Conservation (phyloP, 2,888 invertebrate species). For the Ferdinandea cuprea region DNA sequence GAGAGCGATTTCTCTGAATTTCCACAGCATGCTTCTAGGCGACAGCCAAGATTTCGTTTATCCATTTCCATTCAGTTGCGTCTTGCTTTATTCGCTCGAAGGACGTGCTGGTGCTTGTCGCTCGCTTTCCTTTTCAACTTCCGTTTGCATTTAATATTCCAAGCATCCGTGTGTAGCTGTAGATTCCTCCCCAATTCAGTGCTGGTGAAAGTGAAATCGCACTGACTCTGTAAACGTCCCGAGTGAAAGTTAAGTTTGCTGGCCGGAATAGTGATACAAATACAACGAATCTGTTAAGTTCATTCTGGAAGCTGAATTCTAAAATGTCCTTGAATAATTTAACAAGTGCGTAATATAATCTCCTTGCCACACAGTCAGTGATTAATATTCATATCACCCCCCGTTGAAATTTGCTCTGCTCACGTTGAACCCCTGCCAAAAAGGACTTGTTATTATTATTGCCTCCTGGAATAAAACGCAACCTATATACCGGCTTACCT, state of each 20-base stretch:
- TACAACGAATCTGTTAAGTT: not conserved
- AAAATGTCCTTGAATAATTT: conserved; percentile 40
- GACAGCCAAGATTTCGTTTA: conserved; percentile 33
- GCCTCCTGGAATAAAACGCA: conserved; percentile 58
- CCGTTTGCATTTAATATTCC: conserved; percentile 36
- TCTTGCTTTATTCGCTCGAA: conserved; percentile 76
- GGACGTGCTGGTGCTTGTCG: conserved; percentile 54
- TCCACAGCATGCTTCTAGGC: conserved; percentile 68
- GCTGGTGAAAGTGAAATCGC: conserved; percentile 63
- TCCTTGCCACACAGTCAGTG: conserved; percentile 17
- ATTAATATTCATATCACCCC: conserved; percentile 67
- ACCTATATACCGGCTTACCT: conserved; percentile 61
- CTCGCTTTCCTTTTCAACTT: conserved; percentile 56
- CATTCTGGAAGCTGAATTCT: too few relatives aligned
- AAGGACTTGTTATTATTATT: conserved; percentile 3
- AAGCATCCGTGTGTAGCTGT: conserved; percentile 19
- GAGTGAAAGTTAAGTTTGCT: conserved; percentile 46
- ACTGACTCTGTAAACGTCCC: conserved; percentile 24
- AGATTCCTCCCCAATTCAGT: conserved; percentile 8
- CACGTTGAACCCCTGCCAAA: conserved; percentile 4
- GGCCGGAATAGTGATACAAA: not conserved
- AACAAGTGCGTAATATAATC: conserved; percentile 33
- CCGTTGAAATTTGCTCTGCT: conserved; percentile 31
- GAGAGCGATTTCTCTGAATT: not conserved
- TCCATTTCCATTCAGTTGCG: conserved; percentile 80